Percentiles rank a stretch among this genome's conserved stretches.
Evolutionary conservation across 2,113 vertebrate species (phyloP).

Genomic region (Gobius niger): DNA sequence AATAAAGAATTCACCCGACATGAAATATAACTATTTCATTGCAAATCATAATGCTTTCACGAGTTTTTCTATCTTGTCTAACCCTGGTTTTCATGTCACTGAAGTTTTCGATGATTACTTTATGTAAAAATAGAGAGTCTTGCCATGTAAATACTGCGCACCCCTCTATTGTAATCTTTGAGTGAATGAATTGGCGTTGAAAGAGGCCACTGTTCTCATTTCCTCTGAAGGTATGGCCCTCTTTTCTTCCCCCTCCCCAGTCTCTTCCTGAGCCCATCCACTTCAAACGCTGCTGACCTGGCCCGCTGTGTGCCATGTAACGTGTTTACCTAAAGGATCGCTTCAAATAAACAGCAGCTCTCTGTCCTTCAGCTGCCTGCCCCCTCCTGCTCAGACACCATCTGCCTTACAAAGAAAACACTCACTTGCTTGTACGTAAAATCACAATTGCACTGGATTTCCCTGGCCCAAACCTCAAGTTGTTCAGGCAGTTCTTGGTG

Average conservation of each 20-base stretch:
- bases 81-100: no score
- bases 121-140: constrained; percentile 10
- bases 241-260: constrained; percentile 60
- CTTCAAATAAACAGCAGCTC: constrained; percentile 77
- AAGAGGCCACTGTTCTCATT: constrained; percentile 73
- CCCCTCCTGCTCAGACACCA: constrained; percentile 56
- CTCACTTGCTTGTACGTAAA: neutral
- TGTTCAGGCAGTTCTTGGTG: neutral
- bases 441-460: neutral
- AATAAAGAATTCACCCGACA: no score
- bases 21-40: no score
- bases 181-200: constrained; percentile 66
- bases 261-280: constrained; percentile 64
- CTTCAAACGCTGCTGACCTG: constrained; percentile 75
- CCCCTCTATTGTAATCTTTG: constrained; percentile 63
- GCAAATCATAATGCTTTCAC: no score
- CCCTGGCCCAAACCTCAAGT: neutral
- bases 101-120: no score
- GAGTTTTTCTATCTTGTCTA: no score
- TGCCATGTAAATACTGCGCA: neutral
- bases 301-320: constrained; percentile 65
- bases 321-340: constrained; percentile 74
- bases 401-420: constrained; percentile 50
- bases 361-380: constrained; percentile 49
- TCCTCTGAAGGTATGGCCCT: constrained; percentile 68